Evolutionary conservation across 2,888 invertebrate genomes (phyloP).

Genomic region (Seladonia tumulorum): DNA sequence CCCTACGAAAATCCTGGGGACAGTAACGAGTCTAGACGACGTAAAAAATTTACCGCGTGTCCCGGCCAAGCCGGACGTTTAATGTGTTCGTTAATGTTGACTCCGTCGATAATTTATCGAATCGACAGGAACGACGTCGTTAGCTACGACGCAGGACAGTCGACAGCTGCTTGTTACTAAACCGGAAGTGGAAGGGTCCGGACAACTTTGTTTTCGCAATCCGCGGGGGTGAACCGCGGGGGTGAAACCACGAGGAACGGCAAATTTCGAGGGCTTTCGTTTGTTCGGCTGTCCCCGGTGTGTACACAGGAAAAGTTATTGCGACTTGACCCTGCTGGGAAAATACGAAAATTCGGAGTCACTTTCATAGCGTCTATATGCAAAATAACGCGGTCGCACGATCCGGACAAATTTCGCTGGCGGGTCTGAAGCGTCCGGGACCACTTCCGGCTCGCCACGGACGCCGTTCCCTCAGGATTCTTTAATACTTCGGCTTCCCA

Average conservation of each 20-base stretch:
- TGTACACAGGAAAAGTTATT: background rate
- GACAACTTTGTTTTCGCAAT: background rate
- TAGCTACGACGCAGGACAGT: background rate
- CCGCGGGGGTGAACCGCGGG: background rate
- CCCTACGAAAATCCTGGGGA: background rate
- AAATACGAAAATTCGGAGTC: conserved; percentile 30
- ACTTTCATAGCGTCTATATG: conserved; percentile 22
- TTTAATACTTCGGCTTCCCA: conserved; percentile 20
- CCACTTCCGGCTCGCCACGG: background rate
- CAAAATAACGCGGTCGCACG: conserved; percentile 9
- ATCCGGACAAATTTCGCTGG: conserved; percentile 15
- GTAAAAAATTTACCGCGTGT: background rate
- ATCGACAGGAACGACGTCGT: background rate
- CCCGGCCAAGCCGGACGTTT: background rate
- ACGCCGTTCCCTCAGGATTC: background rate
- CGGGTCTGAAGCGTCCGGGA: background rate
- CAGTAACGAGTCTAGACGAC: background rate
- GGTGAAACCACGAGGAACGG: background rate
- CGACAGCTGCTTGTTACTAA: background rate
- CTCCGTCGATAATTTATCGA: background rate
- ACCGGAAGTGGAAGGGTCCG: background rate
- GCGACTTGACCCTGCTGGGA: background rate
- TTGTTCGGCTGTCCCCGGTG: background rate
- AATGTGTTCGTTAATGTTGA: background rate
- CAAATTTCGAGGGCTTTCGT: background rate